Conservation (phyloP, 2,113 vertebrate genomes). For the Bostrychus sinensis region DNA sequence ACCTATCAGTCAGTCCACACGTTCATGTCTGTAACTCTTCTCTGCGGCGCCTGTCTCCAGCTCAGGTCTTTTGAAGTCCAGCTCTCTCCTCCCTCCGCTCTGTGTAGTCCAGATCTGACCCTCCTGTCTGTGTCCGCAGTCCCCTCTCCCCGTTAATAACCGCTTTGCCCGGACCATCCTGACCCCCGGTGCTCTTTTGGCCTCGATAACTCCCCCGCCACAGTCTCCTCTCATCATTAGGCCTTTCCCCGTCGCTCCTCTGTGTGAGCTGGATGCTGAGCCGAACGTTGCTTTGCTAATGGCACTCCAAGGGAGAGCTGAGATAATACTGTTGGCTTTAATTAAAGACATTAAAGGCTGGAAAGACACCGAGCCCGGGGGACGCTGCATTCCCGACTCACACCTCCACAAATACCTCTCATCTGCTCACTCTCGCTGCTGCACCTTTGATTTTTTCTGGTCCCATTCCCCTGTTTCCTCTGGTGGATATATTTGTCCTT, state of each 20-base stretch:
- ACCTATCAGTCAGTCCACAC: slow-evolving; percentile 62
- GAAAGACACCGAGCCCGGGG: slow-evolving; percentile 58
- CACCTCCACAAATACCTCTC: slow-evolving; percentile 63
- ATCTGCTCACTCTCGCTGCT: slow-evolving; percentile 18
- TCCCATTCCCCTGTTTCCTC: slow-evolving; percentile 10
- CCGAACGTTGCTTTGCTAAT: slow-evolving; percentile 62
- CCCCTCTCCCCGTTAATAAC: slow-evolving; percentile 39
- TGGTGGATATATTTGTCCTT: slow-evolving; percentile 9
- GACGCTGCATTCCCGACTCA: slow-evolving; percentile 57
- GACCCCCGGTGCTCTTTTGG: slow-evolving; percentile 33
- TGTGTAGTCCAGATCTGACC: no score
- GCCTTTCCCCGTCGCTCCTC: slow-evolving; percentile 17
- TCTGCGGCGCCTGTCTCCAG: slow-evolving; percentile 47
- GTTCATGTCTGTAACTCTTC: slow-evolving; percentile 51
- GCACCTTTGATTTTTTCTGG: slow-evolving; percentile 3
- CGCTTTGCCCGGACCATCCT: slow-evolving; percentile 22
- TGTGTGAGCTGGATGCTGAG: slow-evolving; percentile 36
- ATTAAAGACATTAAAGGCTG: slow-evolving; percentile 79
- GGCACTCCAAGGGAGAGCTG: slow-evolving; percentile 57
- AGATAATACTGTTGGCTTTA: slow-evolving; percentile 74
- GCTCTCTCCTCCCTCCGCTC: no score
- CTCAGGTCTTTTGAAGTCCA: slow-evolving; percentile 62
- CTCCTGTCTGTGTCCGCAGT: slow-evolving; percentile 30
- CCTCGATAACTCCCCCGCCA: slow-evolving; percentile 20
- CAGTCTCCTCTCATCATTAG: slow-evolving; percentile 42